A percentile compares a stretch with the other conserved stretches of the same genome.
phyloP scores from a whole-genome alignment of 2,797 vertebrate genomes.

The Phoebastria nigripes region DNA sequence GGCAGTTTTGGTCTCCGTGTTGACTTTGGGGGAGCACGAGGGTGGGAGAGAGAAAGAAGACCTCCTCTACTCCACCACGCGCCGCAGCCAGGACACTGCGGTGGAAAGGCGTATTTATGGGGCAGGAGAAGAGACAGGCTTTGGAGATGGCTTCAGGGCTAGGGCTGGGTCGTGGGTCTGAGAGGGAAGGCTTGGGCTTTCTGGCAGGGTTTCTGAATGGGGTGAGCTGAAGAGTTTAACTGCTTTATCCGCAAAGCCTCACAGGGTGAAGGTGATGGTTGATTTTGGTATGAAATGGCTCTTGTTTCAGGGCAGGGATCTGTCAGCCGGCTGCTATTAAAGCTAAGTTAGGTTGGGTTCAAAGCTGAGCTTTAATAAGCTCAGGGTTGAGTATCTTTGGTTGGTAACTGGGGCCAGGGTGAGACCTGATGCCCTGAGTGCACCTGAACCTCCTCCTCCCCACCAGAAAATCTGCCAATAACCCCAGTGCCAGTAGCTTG shows the following conservation, averaged over 20 bases:
- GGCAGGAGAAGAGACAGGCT: neutral
- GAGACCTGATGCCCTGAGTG: neutral
- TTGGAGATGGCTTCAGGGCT: neutral
- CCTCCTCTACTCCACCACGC: neutral
- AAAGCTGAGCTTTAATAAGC: neutral
- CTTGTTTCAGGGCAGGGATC: neutral
- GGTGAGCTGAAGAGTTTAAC: neutral
- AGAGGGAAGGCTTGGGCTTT: neutral
- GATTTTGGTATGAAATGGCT: neutral
- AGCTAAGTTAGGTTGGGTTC: neutral
- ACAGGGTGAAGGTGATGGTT: neutral
- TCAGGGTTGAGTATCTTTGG: neutral
- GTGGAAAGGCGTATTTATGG: neutral
- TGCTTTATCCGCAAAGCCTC: neutral
- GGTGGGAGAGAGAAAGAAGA: neutral
- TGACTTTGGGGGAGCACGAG: accelerated
- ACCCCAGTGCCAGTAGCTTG: neutral
- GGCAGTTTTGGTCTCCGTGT: neutral
- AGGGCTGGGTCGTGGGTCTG: neutral
- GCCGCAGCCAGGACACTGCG: accelerated
- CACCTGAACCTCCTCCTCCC: neutral
- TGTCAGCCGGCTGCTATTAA: neutral
- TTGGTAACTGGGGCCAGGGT: neutral
- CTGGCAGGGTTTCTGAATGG: neutral
- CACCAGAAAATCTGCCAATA: neutral